Base-by-base conservation (phyloP, 2,113 vertebrate genomes). In the Trachemys scripta region DNA sequence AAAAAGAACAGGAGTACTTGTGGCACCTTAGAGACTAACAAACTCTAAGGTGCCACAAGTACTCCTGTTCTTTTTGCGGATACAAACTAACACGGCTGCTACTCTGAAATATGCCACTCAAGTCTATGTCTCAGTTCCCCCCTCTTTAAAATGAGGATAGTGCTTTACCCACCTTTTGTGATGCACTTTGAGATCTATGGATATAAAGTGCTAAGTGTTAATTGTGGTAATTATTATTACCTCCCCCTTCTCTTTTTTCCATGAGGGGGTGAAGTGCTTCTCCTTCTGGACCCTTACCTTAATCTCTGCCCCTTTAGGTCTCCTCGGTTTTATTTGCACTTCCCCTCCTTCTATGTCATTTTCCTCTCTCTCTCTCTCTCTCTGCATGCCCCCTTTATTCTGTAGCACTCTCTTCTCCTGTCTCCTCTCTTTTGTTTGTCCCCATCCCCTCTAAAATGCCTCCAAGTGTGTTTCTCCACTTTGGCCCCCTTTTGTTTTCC, bases 341-440 rank as follows among this genome's bases (percentile, higher is more conserved):
- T 97, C 92, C 88, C 93, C 95, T 97, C 96, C 94, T 97, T 97
- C 96, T 95, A 96, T 97, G 97, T 96, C 87, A 94, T 97, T 97
- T 97, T 96, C 92, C 97, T 94, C 96, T 96, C 94, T 97, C 96
- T 96, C 94, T 97, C 96, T 96, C 97, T 96, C 89, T 93, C 95
- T 19, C 85, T 96, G 90, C 94, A 94, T 95, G 97, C 96, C 96
- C 97, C 96, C 93, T 95, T 92, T 91, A 90, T 96, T 90, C 88
- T 96, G 90, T 1, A 2, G 90, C 0, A 1, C 83, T 76, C 88
- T 80, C 86, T 96, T 84, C 85, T 96, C 88, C 72, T 96, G 86
- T 97, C 1, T 69, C 81, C 92, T 96, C 75, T 82, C 87, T 92
- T 82, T 45, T 14, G 81, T 93, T 97, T 91, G 94, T 85, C 42